Evolutionary conservation across 2,888 invertebrate species (phyloP), one percentile per base, ranked within the genome.

Genomic region (Ceratothoa steindachneri): DNA sequence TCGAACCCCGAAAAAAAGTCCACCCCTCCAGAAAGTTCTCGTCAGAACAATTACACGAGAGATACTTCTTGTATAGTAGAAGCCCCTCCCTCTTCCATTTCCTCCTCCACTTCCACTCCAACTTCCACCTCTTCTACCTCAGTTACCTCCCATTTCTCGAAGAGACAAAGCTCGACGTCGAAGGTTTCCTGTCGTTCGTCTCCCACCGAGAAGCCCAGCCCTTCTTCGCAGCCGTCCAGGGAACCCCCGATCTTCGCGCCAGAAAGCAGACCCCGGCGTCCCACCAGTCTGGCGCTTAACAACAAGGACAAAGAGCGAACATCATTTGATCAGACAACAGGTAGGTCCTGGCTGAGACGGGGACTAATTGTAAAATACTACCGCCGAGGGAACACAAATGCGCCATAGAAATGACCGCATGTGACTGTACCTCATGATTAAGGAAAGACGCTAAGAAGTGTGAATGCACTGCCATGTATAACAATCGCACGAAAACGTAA

Each of bases 231-330:
- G 7, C 5, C 7, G 7, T 41, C 41, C 5, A 41, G 15, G 15
- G 41, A 15, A 41, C 72, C 9, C 30, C 68, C 64, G 4, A 41
- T 51, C n/a, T 22, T 30, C 24, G 53, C 68, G 28, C 27, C 75
- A 15, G 55, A 68, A 51, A 76, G 73, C 12, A 70, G 76, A 4
- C 79, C 79, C 3, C 68, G 74, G 53, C 71, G 79, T 19, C 79
- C 79, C 1, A 79, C 79, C 15, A 72, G 76, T 19, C 68, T 79
- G 30, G 79, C 79, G 7, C 68, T 79, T 15, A 66, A 64, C 27
- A 65, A 65, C 29, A 31, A 64, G n/a, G 65, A 30, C 4, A 66
- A 65, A 27, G 31, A 60, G 2, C 9, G 29, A 1, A 29, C 24
- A 28, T 53, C 29, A 3, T 51, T 19, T 51, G 19, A 51, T 51